phyloP scores from a whole-genome alignment of 2,888 invertebrate genomes.

The Auanema sp. region DNA sequence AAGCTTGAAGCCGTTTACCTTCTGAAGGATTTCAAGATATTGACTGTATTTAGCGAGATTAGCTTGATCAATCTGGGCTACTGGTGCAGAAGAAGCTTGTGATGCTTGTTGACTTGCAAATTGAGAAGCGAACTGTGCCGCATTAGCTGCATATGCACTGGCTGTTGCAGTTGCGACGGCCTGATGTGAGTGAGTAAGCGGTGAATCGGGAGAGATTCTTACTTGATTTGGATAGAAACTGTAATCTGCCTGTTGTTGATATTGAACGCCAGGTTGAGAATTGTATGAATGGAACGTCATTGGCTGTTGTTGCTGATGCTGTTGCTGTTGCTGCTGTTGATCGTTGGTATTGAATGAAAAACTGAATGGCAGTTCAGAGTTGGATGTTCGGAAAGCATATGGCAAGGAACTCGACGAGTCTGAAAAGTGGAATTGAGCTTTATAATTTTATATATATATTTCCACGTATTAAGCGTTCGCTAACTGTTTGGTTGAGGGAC shows the following conservation, averaged over 20 bases:
- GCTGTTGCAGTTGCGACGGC: slow-evolving; percentile 35
- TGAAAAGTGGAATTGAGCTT: background rate
- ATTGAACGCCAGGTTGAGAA: slow-evolving; percentile 35
- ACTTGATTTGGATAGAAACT: slow-evolving; percentile 22
- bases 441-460: too few species aligned
- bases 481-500: too few species aligned
- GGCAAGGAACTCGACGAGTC: background rate
- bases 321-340: slow-evolving; percentile 13
- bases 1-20: slow-evolving; percentile 14
- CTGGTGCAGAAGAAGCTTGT: slow-evolving; percentile 8
- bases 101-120: slow-evolving; percentile 27
- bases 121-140: slow-evolving; percentile 32
- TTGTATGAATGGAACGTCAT: slow-evolving; percentile 33
- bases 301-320: slow-evolving; percentile 20
- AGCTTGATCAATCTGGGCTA: slow-evolving; percentile 46
- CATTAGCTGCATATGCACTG: slow-evolving; percentile 27
- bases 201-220: background rate
- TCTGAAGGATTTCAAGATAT: slow-evolving; percentile 53
- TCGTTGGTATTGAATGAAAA: slow-evolving; percentile 25
- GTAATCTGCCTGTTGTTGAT: slow-evolving; percentile 15
- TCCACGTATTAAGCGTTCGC: too few species aligned
- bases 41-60: slow-evolving; percentile 54
- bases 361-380: slow-evolving; percentile 8
- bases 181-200: slow-evolving; percentile 22
- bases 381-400: slow-evolving; percentile 1